A percentile compares a stretch with the other conserved stretches of the same genome.
Evolutionary conservation across 37 sponge, comb jelly and placozoan species (phyloP).

Genomic region (Cladorhizidae sp.): DNA sequence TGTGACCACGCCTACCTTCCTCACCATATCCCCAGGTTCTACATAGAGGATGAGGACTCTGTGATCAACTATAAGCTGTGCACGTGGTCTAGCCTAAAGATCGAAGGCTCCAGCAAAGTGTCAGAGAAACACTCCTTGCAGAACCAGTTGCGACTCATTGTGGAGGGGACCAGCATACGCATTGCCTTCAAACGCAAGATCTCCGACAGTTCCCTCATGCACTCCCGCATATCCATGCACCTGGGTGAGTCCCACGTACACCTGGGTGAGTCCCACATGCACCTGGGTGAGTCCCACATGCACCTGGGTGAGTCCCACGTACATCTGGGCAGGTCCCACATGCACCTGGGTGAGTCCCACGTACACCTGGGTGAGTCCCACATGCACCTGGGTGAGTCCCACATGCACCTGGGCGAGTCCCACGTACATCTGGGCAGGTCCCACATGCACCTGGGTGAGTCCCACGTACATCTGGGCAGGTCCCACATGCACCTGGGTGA

Average conservation of each 20-base stretch:
- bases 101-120: slow-evolving; percentile 44
- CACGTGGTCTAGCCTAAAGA: slow-evolving; percentile 54
- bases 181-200: slow-evolving; percentile 60
- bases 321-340: too few species aligned
- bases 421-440: too few species aligned
- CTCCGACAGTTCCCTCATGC: slow-evolving; percentile 55
- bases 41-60: slow-evolving; percentile 58
- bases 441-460: too few species aligned
- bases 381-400: too few species aligned
- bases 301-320: too few species aligned
- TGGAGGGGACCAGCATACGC: slow-evolving; percentile 31
- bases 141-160: slow-evolving; percentile 42
- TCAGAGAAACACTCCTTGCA: neutral
- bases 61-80: slow-evolving; percentile 69
- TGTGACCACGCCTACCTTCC: neutral
- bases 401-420: too few species aligned
- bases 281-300: too few species aligned
- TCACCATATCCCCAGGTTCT: slow-evolving; percentile 14
- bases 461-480: too few species aligned
- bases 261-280: too few species aligned
- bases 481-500: too few species aligned
- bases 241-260: slow-evolving; percentile 47
- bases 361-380: too few species aligned
- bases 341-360: too few species aligned
- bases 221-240: slow-evolving; percentile 39